Conservation (phyloP, 2,888 invertebrate genomes). For the Oligia fasciuncula region DNA sequence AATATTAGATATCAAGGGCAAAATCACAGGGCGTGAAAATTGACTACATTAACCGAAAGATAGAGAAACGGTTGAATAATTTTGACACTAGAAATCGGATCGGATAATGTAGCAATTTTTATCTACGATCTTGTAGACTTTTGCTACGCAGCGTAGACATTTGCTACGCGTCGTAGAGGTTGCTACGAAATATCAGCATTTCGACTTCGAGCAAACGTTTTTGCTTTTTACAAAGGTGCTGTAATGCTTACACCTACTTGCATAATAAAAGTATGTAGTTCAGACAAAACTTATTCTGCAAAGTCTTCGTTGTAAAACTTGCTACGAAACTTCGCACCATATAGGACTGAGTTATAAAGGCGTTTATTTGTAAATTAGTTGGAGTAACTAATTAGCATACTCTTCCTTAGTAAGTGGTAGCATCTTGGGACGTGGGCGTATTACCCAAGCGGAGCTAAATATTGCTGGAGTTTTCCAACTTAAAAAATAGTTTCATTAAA, state of each 20-base stretch:
- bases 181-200: conserved; percentile 7
- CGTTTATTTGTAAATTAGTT: conserved; percentile 59
- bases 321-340: conserved; percentile 30
- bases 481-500: background rate
- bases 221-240: conserved; percentile 4
- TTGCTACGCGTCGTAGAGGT: conserved; percentile 27
- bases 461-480: conserved; percentile 12
- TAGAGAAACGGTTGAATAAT: background rate
- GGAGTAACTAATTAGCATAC: conserved; percentile 50
- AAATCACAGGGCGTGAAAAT: background rate
- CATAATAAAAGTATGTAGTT: conserved; percentile 36
- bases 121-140: background rate
- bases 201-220: conserved; percentile 10
- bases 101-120: background rate
- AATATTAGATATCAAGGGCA: background rate
- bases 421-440: conserved; percentile 30
- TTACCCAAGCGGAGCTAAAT: conserved; percentile 1
- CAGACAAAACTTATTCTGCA: conserved; percentile 32
- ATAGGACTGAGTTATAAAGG: conserved; percentile 50
- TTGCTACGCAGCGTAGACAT: conserved; percentile 7
- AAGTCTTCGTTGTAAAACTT: conserved; percentile 41
- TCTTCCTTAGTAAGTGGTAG: conserved; percentile 55
- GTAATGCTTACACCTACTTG: conserved; percentile 9
- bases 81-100: background rate
- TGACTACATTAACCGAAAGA: background rate